These are phyloP conservation scores for Genyomyrus donnyi DNA, from an alignment of 2,113 vertebrate genomes.

Conservation along the genomic window DNA sequence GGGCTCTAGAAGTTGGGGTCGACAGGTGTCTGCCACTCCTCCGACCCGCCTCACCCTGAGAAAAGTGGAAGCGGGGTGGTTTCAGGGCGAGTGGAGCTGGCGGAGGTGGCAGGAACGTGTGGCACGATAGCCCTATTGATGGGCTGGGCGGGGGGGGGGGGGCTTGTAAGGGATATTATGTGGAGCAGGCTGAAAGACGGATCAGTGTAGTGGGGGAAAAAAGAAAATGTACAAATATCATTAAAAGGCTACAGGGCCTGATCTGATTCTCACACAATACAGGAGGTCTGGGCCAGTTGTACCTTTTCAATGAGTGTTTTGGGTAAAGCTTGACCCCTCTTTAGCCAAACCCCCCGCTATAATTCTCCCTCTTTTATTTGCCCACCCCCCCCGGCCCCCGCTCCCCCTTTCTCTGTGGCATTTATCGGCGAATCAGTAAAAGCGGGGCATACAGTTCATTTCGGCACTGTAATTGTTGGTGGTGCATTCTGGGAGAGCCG, in stretches of 20 bases:
- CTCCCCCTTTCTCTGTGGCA: slow-evolving; percentile 65
- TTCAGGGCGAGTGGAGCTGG: not conserved
- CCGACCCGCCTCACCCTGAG: not conserved
- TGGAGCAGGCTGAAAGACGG: slow-evolving; percentile 43
- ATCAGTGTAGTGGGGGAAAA: slow-evolving; percentile 45
- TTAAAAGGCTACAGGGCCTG: slow-evolving; percentile 38
- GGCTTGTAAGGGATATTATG: slow-evolving; percentile 38
- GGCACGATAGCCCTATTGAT: slow-evolving; percentile 51
- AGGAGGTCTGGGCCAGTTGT: slow-evolving; percentile 25
- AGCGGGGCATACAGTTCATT: slow-evolving; percentile 73
- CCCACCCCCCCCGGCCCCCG: not conserved
- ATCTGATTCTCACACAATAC: slow-evolving; percentile 30
- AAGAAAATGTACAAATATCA: slow-evolving; percentile 50
- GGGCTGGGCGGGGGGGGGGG: not conserved
- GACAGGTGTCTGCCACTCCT: not conserved
- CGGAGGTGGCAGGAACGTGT: slow-evolving; percentile 31
- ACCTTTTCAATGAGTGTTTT: slow-evolving; percentile 24
- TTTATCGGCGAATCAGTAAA: slow-evolving; percentile 63
- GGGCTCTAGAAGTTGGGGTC: not conserved
- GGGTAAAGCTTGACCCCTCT: slow-evolving; percentile 30
- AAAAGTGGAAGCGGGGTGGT: not conserved
- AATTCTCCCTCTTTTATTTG: slow-evolving; percentile 17
- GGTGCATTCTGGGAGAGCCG: slow-evolving; percentile 74
- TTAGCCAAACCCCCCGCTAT: slow-evolving; percentile 23
- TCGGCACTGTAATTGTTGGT: slow-evolving; percentile 75